phyloP scores from a whole-genome alignment of 2,888 invertebrate species.

The Cantharis rufa region DNA sequence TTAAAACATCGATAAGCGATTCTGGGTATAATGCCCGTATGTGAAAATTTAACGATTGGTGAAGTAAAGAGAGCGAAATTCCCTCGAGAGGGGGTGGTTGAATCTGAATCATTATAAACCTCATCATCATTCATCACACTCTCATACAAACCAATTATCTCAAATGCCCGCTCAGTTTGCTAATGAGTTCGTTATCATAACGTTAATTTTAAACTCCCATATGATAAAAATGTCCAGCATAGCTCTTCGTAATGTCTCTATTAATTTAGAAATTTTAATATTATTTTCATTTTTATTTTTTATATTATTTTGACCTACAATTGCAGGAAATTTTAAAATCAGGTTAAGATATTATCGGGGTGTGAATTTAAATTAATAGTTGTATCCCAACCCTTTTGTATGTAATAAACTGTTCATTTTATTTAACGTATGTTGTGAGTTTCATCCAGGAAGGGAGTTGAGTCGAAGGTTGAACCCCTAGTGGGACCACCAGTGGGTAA shows the following conservation, averaged over 20 bases:
- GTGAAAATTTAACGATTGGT: constrained; percentile 5
- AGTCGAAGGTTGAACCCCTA: constrained; percentile 13
- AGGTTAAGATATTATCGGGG: neutral
- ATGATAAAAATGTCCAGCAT: neutral
- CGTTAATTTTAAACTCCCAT: constrained; percentile 7
- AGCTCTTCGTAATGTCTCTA: neutral
- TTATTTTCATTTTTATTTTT: neutral
- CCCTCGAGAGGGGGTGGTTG: constrained; percentile 41
- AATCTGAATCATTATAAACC: constrained; percentile 34
- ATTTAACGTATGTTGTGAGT: constrained; percentile 4
- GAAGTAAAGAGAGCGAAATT: constrained; percentile 20
- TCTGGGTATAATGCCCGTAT: neutral
- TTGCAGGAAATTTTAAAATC: neutral
- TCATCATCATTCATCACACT: constrained; percentile 39
- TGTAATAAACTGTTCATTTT: constrained; percentile 5
- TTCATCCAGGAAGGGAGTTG: neutral
- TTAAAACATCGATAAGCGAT: constrained; percentile 5
- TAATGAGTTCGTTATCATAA: constrained; percentile 27
- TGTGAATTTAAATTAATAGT: neutral
- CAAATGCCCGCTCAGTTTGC: constrained; percentile 17
- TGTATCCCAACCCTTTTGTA: neutral
- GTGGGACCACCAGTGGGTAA: constrained; percentile 17
- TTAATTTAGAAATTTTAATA: neutral
- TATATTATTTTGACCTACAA: neutral
- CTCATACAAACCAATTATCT: constrained; percentile 34